Conservation (phyloP, 2,113 vertebrate genomes). For the Sprattus sprattus region DNA sequence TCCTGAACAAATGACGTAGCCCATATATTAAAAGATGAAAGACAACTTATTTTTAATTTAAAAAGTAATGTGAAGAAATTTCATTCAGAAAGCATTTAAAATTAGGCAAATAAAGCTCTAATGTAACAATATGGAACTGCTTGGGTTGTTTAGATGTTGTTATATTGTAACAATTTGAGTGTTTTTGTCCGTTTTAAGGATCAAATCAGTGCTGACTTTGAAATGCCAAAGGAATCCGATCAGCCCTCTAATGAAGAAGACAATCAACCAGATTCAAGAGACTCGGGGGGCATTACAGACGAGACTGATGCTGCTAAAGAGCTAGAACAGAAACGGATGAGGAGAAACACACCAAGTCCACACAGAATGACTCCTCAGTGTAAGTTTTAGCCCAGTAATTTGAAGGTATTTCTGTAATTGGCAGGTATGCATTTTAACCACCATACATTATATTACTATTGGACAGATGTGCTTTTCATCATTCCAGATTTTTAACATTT, state of each 20-base stretch:
- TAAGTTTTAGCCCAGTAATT: conserved; percentile 57
- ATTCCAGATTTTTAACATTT: neutral
- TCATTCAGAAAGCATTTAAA: neutral
- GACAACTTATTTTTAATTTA: too few species aligned
- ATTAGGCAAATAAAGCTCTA: too few species aligned
- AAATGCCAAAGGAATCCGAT: conserved; percentile 83
- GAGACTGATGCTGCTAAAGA: conserved; percentile 60
- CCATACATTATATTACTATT: too few species aligned
- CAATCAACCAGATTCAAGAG: conserved; percentile 58
- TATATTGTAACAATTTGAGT: neutral
- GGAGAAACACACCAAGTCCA: conserved; percentile 69
- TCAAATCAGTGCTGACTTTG: neutral
- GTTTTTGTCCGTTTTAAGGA: neutral
- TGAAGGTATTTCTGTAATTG: neutral
- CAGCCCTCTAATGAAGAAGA: conserved; percentile 64
- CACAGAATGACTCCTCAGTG: conserved; percentile 72
- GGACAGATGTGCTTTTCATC: neutral
- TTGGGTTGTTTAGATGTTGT: neutral
- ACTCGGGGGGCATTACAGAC: conserved; percentile 57
- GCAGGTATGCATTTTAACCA: neutral
- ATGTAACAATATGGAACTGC: neutral
- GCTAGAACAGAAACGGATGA: conserved; percentile 67
- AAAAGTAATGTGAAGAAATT: neutral
- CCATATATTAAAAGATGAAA: too few species aligned
- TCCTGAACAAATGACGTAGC: too few species aligned